Conservation (phyloP, 2,113 vertebrate genomes). For the Porphyrio hochstetteri region DNA sequence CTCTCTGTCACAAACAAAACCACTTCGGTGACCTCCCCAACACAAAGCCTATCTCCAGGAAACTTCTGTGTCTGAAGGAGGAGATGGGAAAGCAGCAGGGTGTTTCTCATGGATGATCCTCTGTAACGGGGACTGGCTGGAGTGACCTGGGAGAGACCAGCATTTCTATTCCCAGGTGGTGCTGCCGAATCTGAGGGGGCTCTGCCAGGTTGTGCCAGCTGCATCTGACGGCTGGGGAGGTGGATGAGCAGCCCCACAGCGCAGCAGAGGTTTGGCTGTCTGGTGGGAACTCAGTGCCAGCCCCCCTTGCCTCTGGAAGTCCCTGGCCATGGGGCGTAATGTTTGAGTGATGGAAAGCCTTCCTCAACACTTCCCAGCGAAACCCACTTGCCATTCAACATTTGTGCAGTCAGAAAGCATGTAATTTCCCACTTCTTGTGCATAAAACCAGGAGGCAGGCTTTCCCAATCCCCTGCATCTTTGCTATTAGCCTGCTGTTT, state of each 20-base stretch:
- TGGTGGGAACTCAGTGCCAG: background rate
- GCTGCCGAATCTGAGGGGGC: background rate
- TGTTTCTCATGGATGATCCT: background rate
- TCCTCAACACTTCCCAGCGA: background rate
- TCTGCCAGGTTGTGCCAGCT: background rate
- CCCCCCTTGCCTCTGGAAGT: background rate
- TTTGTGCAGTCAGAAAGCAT: background rate
- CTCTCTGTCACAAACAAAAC: background rate
- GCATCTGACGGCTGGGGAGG: background rate
- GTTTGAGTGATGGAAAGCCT: background rate
- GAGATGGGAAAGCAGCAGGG: accelerated
- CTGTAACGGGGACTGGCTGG: background rate
- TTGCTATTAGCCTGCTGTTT: background rate
- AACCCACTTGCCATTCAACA: background rate
- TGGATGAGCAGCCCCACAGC: background rate
- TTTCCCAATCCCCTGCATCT: background rate
- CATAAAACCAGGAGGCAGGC: background rate
- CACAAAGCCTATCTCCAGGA: too few species aligned
- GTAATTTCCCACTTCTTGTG: background rate
- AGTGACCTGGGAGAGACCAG: background rate
- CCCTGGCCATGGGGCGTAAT: background rate
- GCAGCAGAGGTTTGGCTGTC: background rate
- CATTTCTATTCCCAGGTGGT: background rate
- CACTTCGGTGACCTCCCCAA: background rate
- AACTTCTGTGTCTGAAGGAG: background rate